phyloP scores from a whole-genome alignment of 2,113 vertebrate species.

The Gasterosteus aculeatus region DNA sequence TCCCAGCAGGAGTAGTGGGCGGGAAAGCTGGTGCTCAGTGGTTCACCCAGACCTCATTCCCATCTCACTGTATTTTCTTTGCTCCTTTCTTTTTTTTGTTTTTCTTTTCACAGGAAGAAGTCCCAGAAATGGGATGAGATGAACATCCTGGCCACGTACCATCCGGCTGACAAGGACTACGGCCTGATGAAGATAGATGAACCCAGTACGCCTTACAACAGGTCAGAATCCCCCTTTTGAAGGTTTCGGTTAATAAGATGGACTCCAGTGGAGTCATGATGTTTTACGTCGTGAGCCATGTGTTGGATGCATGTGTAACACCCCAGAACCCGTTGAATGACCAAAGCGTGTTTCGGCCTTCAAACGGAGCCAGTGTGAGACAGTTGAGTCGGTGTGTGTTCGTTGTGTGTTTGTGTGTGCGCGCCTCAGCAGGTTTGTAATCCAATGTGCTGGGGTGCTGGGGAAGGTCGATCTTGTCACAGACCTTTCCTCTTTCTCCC shows the following conservation, averaged over 20 bases:
- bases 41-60: conserved; percentile 22
- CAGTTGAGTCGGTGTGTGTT: not conserved
- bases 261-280: not conserved
- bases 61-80: conserved; percentile 5
- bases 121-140: conserved; percentile 99
- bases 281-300: not conserved
- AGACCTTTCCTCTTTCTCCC: conserved; percentile 23
- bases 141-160: conserved; percentile 98
- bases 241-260: not conserved
- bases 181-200: conserved; percentile 99
- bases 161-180: conserved; percentile 97
- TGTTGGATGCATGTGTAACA: not conserved
- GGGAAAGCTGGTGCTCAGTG: not conserved
- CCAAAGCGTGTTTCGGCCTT: not conserved
- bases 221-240: conserved; percentile 73
- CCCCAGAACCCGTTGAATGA: not conserved
- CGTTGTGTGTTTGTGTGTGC: not conserved
- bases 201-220: conserved; percentile 95
- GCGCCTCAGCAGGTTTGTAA: conserved; percentile 47
- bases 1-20: conserved; percentile 27
- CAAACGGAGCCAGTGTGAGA: not conserved
- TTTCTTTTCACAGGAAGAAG: conserved; percentile 88
- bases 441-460: conserved; percentile 46
- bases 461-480: conserved; percentile 60
- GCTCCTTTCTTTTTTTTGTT: conserved; percentile 39